phyloP scores from a whole-genome alignment of 2,113 vertebrate species.

The Caranx ignobilis region DNA sequence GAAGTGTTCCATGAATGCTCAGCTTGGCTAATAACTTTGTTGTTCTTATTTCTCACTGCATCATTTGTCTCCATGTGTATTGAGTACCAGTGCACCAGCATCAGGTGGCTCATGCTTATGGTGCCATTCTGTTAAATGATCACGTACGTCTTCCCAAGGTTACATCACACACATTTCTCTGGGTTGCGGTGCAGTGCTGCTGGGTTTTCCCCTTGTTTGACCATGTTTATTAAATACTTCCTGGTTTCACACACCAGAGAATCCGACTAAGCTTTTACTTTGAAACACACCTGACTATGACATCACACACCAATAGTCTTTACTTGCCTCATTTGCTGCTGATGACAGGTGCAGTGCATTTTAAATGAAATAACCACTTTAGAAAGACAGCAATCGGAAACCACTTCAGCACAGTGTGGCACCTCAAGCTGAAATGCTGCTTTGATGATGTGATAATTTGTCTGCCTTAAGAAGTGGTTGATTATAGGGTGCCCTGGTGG shows the following conservation, averaged over 20 bases:
- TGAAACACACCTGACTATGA: neutral
- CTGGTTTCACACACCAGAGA: slow-evolving; percentile 16
- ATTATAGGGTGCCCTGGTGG: neutral
- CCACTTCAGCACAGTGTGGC: no score
- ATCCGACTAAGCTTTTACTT: slow-evolving; percentile 4
- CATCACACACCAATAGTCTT: neutral
- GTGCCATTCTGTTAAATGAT: neutral
- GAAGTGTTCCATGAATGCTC: neutral
- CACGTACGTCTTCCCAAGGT: neutral
- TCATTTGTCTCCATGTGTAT: neutral
- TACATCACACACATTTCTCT: slow-evolving; percentile 8
- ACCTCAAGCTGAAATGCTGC: neutral
- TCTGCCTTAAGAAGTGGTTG: neutral
- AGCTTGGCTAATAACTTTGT: neutral
- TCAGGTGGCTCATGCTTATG: neutral
- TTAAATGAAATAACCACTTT: neutral
- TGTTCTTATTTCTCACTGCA: neutral
- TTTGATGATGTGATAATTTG: neutral
- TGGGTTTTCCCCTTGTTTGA: neutral
- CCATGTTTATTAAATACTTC: slow-evolving; percentile 18
- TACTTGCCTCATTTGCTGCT: neutral
- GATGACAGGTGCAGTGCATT: neutral
- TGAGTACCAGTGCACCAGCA: neutral
- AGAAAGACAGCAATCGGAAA: neutral
- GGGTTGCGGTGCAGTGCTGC: neutral